Evolutionary conservation across 2,888 invertebrate genomes (phyloP).

Genomic region (Meteorus cinctellus): DNA sequence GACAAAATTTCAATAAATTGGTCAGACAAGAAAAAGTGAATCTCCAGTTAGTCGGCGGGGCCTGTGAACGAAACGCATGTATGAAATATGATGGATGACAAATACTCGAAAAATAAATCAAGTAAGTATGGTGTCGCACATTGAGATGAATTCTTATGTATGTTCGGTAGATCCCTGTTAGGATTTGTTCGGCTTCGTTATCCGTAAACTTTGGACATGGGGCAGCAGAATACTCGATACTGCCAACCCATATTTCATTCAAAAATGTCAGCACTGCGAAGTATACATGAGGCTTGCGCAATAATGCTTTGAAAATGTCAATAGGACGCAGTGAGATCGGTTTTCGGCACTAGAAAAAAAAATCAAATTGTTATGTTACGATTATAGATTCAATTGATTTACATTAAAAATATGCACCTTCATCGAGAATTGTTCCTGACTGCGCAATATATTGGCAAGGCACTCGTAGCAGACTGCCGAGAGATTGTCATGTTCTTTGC

Average conservation of each 20-base stretch:
- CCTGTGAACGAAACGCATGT: neutral
- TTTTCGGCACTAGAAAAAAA: constrained; percentile 3
- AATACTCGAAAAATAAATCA: neutral
- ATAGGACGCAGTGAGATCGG: neutral
- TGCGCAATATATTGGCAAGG: constrained; percentile 51
- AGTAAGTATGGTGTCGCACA: neutral
- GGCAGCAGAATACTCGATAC: neutral
- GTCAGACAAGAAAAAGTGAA: constrained; percentile 48
- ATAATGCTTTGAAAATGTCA: neutral
- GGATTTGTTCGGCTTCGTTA: neutral
- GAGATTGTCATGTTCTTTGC: constrained; percentile 45
- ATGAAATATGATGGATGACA: neutral
- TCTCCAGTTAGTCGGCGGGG: constrained; percentile 29
- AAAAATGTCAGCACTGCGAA: neutral
- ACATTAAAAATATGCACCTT: neutral
- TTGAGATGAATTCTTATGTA: constrained; percentile 1
- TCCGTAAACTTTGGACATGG: neutral
- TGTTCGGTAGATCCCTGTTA: neutral
- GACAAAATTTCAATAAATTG: constrained; percentile 48
- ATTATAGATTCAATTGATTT: neutral
- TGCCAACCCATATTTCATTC: neutral
- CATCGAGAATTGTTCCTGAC: neutral
- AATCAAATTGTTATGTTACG: too few relatives aligned
- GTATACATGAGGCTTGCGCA: neutral
- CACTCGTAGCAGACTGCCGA: constrained; percentile 51